Percentiles rank a stretch among this genome's conserved stretches.
Evolutionary conservation across 1,140 invertebrate species (phyloP).

Genomic region (Philotrypesis tridentata): DNA sequence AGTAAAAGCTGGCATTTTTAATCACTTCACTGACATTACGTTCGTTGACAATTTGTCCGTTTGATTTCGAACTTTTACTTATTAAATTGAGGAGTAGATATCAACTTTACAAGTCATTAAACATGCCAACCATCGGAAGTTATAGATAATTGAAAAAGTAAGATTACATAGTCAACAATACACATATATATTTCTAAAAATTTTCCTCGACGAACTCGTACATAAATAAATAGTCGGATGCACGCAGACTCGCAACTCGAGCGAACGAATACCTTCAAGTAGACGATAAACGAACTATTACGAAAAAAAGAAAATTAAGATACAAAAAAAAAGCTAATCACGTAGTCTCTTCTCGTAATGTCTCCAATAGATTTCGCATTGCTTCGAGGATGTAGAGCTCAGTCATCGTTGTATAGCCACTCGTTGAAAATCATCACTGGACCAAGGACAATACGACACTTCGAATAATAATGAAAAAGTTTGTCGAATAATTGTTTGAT

Average conservation of each 20-base stretch:
- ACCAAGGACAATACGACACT: constrained; percentile 65
- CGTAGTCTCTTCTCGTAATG: not conserved
- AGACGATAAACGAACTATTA: not conserved
- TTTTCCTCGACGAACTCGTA: not conserved
- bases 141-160: constrained; percentile 1
- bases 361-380: constrained; percentile 21
- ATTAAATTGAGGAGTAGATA: not conserved
- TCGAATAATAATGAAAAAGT: constrained; percentile 1
- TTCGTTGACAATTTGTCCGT: not conserved
- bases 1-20: constrained; percentile 15
- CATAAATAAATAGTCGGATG: not conserved
- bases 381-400: not conserved
- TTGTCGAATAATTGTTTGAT: constrained; percentile 29
- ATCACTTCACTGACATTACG: not conserved
- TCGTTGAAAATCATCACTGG: constrained; percentile 52
- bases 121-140: not conserved
- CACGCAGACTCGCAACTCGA: not conserved
- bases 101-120: not conserved
- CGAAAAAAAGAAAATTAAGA: not conserved
- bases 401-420: constrained; percentile 34
- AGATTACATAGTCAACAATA: not conserved
- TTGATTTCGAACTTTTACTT: not conserved
- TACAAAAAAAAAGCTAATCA: not conserved
- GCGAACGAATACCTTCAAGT: not conserved
- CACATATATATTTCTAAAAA: constrained; percentile 21